Evolutionary conservation across 1,140 invertebrate species (phyloP), one percentile per base, ranked within the genome.

Genomic region (Proctacanthus coquilletti): DNA sequence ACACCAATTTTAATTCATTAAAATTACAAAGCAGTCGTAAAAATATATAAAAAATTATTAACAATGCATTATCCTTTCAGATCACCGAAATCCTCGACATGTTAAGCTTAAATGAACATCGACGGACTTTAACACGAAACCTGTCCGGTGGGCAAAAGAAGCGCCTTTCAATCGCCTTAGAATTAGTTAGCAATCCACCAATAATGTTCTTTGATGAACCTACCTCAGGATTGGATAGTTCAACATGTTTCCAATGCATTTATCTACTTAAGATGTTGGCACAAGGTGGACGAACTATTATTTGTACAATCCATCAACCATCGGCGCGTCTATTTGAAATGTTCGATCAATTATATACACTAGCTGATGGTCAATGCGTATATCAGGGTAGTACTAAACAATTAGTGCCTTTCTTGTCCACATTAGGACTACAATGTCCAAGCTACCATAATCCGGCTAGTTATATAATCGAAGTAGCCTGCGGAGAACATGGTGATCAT

Each of bases 181-280:
- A 96, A 64, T 63, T 98, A 32, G 81, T 96, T 38, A 95, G 91
- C 61, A 96, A 96, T 63, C 93, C 93, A 15, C 70, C 70, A 2
- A 80, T 97, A 38, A 95, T 97, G 86, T 96, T 96, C 62, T 94
- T 97, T 55, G 93, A 98, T 56, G 92, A 98, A 58, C 92, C 92
- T 1, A 97, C 92, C 1, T 93, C 88, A 48, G 92, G 92, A 11
- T 63, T 96, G 53, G 92, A 96, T 60, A 92, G 86, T 47, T 88
- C 86, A 0, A 91, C 87, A 0, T 92, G 87, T 60, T 91, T 87
- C 55, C 88, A 94, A 60, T 95, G 89, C 55, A 85, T 96, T 32
- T 79, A 80, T 9, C 53, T 89, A 31, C 58, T 92, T 46, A 84
- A 93, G 65, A 80, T 77, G n/a, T 58, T 97, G 33, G 86, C 91